phyloP scores from a whole-genome alignment of 35 echinoderm and acorn worm genomes.

The Lytechinus variegatus region DNA sequence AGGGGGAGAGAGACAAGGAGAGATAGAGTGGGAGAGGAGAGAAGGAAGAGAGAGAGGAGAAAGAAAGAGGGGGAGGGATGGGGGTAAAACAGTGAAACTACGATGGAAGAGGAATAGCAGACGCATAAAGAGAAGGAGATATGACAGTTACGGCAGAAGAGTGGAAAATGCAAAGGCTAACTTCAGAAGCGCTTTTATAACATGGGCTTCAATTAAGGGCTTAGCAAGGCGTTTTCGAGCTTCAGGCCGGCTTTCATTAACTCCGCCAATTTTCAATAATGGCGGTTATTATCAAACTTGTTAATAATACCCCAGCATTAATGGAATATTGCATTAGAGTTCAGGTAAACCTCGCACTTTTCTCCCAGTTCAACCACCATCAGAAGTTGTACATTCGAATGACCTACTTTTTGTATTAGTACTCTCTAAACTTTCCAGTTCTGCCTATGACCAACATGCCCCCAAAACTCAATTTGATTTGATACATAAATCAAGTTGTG shows the following conservation, averaged over 20 bases:
- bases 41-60: background rate
- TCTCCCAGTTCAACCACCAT: slow-evolving; percentile 14
- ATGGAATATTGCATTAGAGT: slow-evolving; percentile 43
- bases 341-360: slow-evolving; percentile 29
- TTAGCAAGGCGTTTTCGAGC: slow-evolving; percentile 33
- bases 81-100: no score
- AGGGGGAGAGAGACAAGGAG: background rate
- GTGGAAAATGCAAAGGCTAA: background rate
- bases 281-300: slow-evolving; percentile 54
- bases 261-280: slow-evolving; percentile 42
- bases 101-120: no score
- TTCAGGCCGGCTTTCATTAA: slow-evolving; percentile 32
- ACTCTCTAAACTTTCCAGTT: background rate
- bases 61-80: background rate
- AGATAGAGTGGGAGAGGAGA: background rate
- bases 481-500: no score
- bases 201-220: slow-evolving; percentile 48
- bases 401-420: background rate
- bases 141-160: background rate
- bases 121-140: no score
- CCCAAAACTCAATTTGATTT: no score
- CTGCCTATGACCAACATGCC: no score
- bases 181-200: slow-evolving; percentile 37
- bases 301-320: slow-evolving; percentile 47
- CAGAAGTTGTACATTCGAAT: background rate